Conservation (phyloP, 64 coral and sea anemone genomes). For the Actinia tenebrosa region DNA sequence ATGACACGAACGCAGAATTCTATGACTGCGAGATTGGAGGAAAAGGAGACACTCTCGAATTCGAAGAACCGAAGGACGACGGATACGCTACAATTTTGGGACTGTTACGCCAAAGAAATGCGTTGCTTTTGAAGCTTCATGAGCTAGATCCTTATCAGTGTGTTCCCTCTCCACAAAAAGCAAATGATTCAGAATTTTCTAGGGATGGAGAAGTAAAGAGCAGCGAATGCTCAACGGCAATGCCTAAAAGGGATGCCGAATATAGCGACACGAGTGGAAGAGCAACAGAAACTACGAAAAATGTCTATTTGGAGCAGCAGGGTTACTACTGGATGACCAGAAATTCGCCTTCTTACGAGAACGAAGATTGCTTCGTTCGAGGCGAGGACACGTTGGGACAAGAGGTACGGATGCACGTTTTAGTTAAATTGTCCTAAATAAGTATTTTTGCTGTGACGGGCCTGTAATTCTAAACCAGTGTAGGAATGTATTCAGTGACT, state of each 20-base stretch:
- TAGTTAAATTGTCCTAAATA: neutral
- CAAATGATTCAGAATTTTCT: neutral
- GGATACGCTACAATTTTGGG: neutral
- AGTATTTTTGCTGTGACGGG: neutral
- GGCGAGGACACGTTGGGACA: conserved; percentile 5
- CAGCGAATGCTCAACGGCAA: neutral
- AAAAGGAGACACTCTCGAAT: conserved; percentile 13
- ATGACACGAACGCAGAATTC: conserved; percentile 19
- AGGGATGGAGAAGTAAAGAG: neutral
- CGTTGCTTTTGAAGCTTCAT: conserved; percentile 13
- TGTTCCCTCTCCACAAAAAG: neutral
- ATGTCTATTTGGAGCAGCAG: neutral
- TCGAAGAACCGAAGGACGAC: neutral
- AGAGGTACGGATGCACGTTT: neutral
- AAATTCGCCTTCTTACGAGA: neutral
- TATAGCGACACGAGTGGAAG: conserved; percentile 8
- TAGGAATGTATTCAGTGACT: conserved; percentile 24
- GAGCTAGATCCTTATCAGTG: conserved; percentile 3
- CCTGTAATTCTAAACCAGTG: conserved; percentile 14
- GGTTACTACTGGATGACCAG: neutral
- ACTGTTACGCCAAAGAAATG: conserved; percentile 11
- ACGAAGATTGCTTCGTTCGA: neutral
- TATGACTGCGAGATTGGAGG: conserved; percentile 25
- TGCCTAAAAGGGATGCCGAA: neutral
- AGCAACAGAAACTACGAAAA: neutral